Evolutionary conservation across 2,797 vertebrate genomes (phyloP), one percentile per base, ranked within the genome.

Genomic region (Phrynocephalus vlangalii): DNA sequence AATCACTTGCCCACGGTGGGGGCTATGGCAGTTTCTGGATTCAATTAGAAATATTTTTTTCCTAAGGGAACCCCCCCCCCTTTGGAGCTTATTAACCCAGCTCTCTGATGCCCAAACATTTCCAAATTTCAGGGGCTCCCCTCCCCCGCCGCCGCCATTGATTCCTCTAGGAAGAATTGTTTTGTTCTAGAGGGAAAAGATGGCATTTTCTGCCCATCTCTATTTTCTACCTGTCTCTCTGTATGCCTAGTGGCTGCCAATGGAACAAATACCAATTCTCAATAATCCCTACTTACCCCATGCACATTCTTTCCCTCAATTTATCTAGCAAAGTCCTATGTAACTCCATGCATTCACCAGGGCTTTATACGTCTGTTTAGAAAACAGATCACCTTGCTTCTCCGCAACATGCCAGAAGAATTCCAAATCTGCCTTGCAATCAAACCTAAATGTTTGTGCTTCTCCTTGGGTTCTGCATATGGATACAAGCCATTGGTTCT

Each of bases 381-480:
- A n/a, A 84, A 76, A 48, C 16, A 70, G 67, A 13, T 67, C 56
- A 33, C 26, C 60, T 48, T 70, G 13, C 80, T 48, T 9, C 38
- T 82, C 38, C 22, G 24, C 15, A 77, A 22, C 56, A 66, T 38
- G 71, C 71, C 60, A 44, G 72, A 63, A 28, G 33, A 76, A 84
- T 84, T 75, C 72, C 83, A 84, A 84, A 84, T 66, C 20, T 38
- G 44, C 16, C 3, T 77, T 84, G 83, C 63, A 60, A 75, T 75
- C 26, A 75, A 60, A 38, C 15, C 6, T 68, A 28, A 6, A 67
- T 22, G 50, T 63, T 33, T 84, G 22, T 30, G n/a, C 5, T 73
- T 18, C 11, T 84, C 50, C 83, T 84, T 71, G 63, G 44, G 33
- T 38, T 66, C 5, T 28, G 71, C 30, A 15, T 44, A 71, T n/a